phyloP scores from a whole-genome alignment of 2,888 invertebrate species.

The Eulithis testata region DNA sequence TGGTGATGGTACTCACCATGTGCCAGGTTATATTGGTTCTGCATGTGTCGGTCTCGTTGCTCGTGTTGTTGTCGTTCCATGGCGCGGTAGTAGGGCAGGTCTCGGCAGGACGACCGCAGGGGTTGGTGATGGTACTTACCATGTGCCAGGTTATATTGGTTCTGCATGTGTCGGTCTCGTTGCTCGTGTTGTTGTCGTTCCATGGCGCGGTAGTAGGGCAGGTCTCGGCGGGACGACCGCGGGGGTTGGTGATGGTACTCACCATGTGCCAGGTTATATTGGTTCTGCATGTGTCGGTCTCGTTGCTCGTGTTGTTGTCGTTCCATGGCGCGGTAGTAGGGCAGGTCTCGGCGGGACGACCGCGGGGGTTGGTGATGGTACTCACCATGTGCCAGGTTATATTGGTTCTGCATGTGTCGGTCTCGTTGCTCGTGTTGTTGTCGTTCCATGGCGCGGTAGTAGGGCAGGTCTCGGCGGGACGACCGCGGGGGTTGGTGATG shows the following conservation, averaged over 20 bases:
- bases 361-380: conserved; percentile 49
- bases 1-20: conserved; percentile 57
- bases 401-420: conserved; percentile 56
- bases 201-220: conserved; percentile 60
- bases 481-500: conserved; percentile 51
- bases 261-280: conserved; percentile 66
- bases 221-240: conserved; percentile 56
- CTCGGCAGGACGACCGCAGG: conserved; percentile 54
- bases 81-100: conserved; percentile 62
- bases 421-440: conserved; percentile 60
- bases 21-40: conserved; percentile 62
- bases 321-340: conserved; percentile 60
- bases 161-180: conserved; percentile 50
- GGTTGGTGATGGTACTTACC: conserved; percentile 61
- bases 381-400: conserved; percentile 65
- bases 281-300: conserved; percentile 53
- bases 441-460: conserved; percentile 59
- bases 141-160: conserved; percentile 60
- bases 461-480: conserved; percentile 60
- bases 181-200: conserved; percentile 64
- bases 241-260: conserved; percentile 50
- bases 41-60: conserved; percentile 53
- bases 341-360: conserved; percentile 57
- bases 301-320: conserved; percentile 63
- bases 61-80: conserved; percentile 60